phyloP scores from a whole-genome alignment of 2,888 invertebrate genomes.

The Trissolcus brochymenae region DNA sequence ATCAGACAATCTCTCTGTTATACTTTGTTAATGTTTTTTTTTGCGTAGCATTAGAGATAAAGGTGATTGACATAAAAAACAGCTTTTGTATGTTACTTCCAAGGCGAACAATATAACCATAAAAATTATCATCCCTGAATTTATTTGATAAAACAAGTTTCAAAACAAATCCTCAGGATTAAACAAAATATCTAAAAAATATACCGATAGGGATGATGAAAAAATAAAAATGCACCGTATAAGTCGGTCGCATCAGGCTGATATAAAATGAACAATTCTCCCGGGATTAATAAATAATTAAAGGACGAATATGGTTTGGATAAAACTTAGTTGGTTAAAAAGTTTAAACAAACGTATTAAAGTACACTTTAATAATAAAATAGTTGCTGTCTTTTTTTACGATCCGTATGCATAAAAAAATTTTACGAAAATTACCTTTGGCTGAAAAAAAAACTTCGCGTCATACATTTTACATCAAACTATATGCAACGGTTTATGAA shows the following conservation, averaged over 20 bases:
- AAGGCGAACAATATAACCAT: constrained; percentile 24
- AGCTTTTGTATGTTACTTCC: constrained; percentile 21
- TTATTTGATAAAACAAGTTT: no score
- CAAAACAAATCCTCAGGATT: no score
- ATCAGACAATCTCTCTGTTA: constrained; percentile 22
- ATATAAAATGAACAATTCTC: constrained; percentile 22
- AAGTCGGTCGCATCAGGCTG: no score
- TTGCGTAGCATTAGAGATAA: constrained; percentile 20
- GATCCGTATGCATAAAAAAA: constrained; percentile 12
- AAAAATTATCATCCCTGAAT: constrained; percentile 18
- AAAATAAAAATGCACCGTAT: no score
- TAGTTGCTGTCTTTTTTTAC: constrained; percentile 24
- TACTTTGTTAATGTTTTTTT: constrained; percentile 31
- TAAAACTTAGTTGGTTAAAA: constrained; percentile 18
- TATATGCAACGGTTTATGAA: no score
- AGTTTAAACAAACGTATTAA: constrained; percentile 41
- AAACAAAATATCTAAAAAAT: no score
- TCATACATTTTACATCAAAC: no score
- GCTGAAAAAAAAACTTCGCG: neutral
- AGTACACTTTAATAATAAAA: constrained; percentile 43
- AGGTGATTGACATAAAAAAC: constrained; percentile 33
- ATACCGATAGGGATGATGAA: no score
- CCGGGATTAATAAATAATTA: constrained; percentile 36
- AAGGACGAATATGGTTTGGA: constrained; percentile 15
- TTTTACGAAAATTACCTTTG: constrained; percentile 23